These are phyloP conservation scores for Ochlodes sylvanus DNA, from an alignment of 2,888 invertebrate species.

Conservation along the genomic window DNA sequence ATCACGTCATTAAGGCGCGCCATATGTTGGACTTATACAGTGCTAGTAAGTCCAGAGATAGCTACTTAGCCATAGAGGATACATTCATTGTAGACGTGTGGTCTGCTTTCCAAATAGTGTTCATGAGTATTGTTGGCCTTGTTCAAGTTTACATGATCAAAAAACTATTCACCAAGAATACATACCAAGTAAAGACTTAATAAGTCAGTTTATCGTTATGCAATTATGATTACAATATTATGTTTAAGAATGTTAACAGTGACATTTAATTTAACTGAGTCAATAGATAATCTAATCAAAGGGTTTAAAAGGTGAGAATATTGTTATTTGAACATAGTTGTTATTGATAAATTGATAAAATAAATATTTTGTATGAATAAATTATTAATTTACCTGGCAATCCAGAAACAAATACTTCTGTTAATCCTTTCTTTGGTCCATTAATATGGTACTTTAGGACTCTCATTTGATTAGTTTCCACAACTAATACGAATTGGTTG, in stretches of 20 bases:
- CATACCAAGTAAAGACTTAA: background rate
- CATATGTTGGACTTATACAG: constrained; percentile 88
- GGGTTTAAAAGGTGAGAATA: background rate
- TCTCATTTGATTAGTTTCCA: constrained; percentile 88
- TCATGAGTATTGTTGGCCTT: constrained; percentile 90
- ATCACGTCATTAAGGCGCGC: constrained; percentile 86
- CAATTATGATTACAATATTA: background rate
- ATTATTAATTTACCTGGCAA: constrained; percentile 86
- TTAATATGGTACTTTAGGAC: constrained; percentile 91
- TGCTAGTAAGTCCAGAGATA: constrained; percentile 92
- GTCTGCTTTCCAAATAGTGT: constrained; percentile 89
- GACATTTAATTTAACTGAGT: background rate
- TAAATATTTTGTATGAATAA: background rate
- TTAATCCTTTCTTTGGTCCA: constrained; percentile 92
- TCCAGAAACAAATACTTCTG: constrained; percentile 92
- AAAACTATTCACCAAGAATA: constrained; percentile 65
- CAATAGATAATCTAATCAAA: background rate
- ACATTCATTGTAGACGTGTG: constrained; percentile 92
- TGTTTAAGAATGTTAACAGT: background rate
- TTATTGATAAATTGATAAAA: background rate
- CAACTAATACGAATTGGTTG: constrained; percentile 92
- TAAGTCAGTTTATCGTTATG: background rate
- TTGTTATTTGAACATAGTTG: background rate
- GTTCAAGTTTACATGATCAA: constrained; percentile 93
- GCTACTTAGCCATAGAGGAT: constrained; percentile 91